phyloP scores from a whole-genome alignment of 1,140 invertebrate genomes.

The Penaeus vannamei region DNA sequence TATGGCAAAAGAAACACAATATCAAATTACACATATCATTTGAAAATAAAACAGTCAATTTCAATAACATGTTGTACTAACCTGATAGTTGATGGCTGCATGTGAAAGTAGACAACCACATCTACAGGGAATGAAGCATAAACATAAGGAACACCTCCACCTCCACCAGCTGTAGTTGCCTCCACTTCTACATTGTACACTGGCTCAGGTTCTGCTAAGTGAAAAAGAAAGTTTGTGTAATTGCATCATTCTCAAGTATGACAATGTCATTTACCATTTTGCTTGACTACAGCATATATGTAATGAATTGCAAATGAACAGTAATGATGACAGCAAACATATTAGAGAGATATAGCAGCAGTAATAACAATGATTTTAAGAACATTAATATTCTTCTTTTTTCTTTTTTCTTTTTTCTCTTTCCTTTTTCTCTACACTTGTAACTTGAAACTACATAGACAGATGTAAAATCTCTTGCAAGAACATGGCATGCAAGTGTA shows the following conservation, averaged over 20 bases:
- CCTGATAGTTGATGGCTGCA: conserved; percentile 89
- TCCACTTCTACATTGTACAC: conserved; percentile 64
- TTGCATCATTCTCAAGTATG: background rate
- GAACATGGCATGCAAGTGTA: no score
- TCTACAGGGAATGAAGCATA: conserved; percentile 93
- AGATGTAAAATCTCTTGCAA: no score
- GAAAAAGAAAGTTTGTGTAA: background rate
- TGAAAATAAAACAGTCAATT: background rate
- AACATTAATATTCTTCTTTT: no score
- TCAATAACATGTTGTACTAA: background rate
- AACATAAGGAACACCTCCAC: conserved; percentile 70
- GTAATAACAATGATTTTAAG: no score
- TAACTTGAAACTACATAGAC: no score
- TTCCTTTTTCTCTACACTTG: no score
- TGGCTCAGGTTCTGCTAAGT: conserved; percentile 54
- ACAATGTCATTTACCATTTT: background rate
- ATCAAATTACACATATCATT: background rate
- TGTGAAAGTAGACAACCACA: conserved; percentile 98
- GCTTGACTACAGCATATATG: no score
- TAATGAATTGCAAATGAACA: no score
- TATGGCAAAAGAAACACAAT: background rate
- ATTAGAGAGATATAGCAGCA: no score
- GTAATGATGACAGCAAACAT: no score
- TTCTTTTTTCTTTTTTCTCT: no score
- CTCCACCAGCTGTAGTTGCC: conserved; percentile 56